phyloP scores from a whole-genome alignment of 2,113 vertebrate genomes.

The Perognathus longimembris region DNA sequence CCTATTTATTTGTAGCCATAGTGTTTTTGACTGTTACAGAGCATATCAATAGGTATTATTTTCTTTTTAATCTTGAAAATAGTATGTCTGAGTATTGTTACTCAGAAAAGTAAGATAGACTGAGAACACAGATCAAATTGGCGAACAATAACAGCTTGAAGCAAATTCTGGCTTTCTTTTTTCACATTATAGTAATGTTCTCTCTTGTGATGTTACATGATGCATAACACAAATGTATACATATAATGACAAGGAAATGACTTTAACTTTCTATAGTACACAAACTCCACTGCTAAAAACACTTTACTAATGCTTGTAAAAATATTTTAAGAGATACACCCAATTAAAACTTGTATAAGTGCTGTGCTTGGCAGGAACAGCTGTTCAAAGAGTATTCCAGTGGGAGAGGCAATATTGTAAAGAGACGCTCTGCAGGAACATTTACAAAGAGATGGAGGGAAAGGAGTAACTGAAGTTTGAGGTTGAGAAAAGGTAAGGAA shows the following conservation, averaged over 20 bases:
- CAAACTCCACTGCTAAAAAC: not conserved
- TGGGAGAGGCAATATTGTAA: constrained; percentile 16
- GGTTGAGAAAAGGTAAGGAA: not conserved
- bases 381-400: constrained; percentile 30
- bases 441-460: not conserved
- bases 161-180: not conserved
- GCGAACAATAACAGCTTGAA: not conserved
- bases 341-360: constrained; percentile 51
- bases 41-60: constrained; percentile 47
- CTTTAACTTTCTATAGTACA: not conserved
- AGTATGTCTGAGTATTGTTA: not conserved
- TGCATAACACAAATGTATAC: not conserved
- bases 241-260: not conserved
- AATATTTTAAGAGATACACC: constrained; percentile 17
- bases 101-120: not conserved
- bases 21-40: constrained; percentile 44
- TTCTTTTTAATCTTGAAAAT: constrained; percentile 18
- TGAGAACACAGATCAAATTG: constrained; percentile 44
- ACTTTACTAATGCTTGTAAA: constrained; percentile 27
- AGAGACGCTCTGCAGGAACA: not conserved
- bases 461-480: not conserved
- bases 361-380: constrained; percentile 27
- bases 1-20: not conserved
- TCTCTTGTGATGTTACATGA: not conserved
- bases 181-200: not conserved